phyloP scores from a whole-genome alignment of 2,797 vertebrate genomes.

The Pelobates cultripes region DNA sequence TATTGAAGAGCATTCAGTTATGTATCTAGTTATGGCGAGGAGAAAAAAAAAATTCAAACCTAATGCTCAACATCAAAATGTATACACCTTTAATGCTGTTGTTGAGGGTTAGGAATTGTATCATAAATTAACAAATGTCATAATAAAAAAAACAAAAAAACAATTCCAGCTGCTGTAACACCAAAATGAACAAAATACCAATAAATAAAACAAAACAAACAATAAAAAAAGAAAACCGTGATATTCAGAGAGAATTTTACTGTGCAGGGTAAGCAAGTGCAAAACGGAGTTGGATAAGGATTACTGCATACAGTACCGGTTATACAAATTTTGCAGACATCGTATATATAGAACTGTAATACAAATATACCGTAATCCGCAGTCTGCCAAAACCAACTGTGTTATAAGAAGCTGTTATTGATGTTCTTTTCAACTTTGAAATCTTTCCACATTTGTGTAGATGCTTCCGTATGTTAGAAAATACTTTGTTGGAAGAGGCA shows the following conservation, averaged over 20 bases:
- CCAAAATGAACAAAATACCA: constrained; percentile 32
- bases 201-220: constrained; percentile 54
- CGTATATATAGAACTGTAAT: constrained; percentile 79
- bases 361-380: constrained; percentile 72
- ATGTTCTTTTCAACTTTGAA: constrained; percentile 31
- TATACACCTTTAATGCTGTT: constrained; percentile 37
- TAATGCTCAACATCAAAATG: constrained; percentile 10
- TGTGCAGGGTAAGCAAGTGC: constrained; percentile 63
- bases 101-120: constrained; percentile 2
- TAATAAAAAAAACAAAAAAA: constrained; percentile 15
- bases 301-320: constrained; percentile 70
- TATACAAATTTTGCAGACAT: constrained; percentile 75
- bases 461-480: constrained; percentile 69
- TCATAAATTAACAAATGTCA: constrained; percentile 11
- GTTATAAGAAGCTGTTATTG: constrained; percentile 62
- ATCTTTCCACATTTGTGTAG: constrained; percentile 61
- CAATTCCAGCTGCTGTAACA: background rate
- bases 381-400: constrained; percentile 65
- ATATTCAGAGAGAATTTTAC: constrained; percentile 52
- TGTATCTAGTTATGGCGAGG: background rate
- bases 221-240: constrained; percentile 54
- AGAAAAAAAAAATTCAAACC: background rate
- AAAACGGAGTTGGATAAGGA: constrained; percentile 68
- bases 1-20: too few relatives aligned
- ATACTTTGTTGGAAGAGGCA: constrained; percentile 73